Evolutionary conservation across 1,140 invertebrate genomes (phyloP).

Genomic region (Nebria ingens): DNA sequence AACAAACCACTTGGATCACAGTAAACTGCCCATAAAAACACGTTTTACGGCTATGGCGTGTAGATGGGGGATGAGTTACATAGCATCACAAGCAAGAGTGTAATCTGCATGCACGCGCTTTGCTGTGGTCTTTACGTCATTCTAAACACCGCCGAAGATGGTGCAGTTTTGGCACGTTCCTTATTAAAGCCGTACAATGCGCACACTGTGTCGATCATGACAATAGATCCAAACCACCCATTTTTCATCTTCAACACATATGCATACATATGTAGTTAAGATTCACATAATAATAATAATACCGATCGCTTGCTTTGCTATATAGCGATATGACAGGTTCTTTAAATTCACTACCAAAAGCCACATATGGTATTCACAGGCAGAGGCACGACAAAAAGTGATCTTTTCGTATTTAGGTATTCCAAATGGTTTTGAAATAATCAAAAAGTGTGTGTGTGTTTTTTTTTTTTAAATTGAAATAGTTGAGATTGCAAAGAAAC

Average conservation of each 20-base stretch:
- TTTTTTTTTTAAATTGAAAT: too few species aligned
- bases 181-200: conserved; percentile 11
- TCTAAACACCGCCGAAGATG: not conserved
- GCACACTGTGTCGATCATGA: conserved; percentile 12
- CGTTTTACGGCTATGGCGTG: not conserved
- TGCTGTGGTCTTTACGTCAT: not conserved
- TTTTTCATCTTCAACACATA: not conserved
- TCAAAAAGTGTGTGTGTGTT: too few species aligned
- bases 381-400: too few species aligned
- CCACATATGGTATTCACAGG: too few species aligned
- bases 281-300: too few species aligned
- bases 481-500: too few species aligned
- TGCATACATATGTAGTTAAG: too few species aligned
- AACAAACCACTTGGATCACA: not conserved
- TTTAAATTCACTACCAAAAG: too few species aligned
- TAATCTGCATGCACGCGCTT: conserved; percentile 5
- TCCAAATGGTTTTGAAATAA: too few species aligned
- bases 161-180: not conserved
- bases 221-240: conserved; percentile 5
- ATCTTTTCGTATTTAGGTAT: too few species aligned
- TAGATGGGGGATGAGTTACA: not conserved
- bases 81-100: not conserved
- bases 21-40: not conserved
- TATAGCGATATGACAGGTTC: too few species aligned
- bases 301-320: too few species aligned